Conservation (phyloP, 2,888 invertebrate genomes). For the Drosophila anomalata region DNA sequence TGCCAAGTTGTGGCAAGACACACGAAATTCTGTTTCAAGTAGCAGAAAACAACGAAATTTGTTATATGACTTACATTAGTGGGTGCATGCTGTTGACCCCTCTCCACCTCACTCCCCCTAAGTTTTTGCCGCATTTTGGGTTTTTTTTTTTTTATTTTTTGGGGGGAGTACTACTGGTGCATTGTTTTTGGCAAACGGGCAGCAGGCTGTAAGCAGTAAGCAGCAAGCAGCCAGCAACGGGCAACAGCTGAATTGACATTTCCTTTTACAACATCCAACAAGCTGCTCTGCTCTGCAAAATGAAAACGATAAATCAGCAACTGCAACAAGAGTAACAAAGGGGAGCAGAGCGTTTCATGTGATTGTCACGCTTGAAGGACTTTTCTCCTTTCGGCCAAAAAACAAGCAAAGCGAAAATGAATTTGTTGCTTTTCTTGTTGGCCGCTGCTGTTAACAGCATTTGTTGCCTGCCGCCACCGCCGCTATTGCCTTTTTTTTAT, state of each 20-base stretch:
- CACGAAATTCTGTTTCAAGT: constrained; percentile 36
- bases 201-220: constrained; percentile 9
- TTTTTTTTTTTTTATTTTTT: constrained; percentile 35
- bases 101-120: not conserved
- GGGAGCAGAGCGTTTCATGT: constrained; percentile 60
- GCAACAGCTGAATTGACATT: constrained; percentile 73
- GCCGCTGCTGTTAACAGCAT: constrained; percentile 52
- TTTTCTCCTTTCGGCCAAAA: constrained; percentile 54
- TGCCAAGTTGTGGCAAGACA: constrained; percentile 19
- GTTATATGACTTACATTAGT: constrained; percentile 73
- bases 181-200: constrained; percentile 75
- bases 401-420: constrained; percentile 76
- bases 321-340: constrained; percentile 43
- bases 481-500: constrained; percentile 53
- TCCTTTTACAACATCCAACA: constrained; percentile 79
- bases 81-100: constrained; percentile 32
- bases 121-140: constrained; percentile 8
- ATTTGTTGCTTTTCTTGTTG: constrained; percentile 78
- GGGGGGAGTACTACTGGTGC: constrained; percentile 36
- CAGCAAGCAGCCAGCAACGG: constrained; percentile 30
- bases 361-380: constrained; percentile 80
- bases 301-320: constrained; percentile 78
- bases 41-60: constrained; percentile 53
- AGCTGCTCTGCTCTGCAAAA: constrained; percentile 74
- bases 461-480: constrained; percentile 44